A percentile compares a stretch with the other conserved stretches of the same genome.
phyloP scores from a whole-genome alignment of 1,140 invertebrate species.

The Drosophila takahashii region DNA sequence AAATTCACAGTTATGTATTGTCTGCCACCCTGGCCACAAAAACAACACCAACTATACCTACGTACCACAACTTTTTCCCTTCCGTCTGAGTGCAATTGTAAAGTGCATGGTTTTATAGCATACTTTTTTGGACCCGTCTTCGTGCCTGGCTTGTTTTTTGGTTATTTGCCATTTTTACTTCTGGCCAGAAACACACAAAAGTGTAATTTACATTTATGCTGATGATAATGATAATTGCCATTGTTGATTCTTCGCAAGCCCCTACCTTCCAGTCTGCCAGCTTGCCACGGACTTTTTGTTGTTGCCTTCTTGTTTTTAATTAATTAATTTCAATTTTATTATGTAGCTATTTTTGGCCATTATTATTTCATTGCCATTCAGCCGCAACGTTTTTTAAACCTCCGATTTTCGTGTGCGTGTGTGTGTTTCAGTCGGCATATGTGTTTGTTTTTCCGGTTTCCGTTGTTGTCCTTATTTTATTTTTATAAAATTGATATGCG shows the following conservation, averaged over 20 bases:
- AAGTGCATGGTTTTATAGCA: constrained; percentile 49
- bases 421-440: constrained; percentile 6
- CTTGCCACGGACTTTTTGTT: constrained; percentile 16
- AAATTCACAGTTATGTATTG: constrained; percentile 55
- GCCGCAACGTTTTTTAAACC: constrained; percentile 20
- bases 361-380: constrained; percentile 31
- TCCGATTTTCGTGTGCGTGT: neutral
- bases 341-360: constrained; percentile 38
- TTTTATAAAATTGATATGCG: constrained; percentile 33
- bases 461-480: constrained; percentile 19
- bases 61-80: neutral
- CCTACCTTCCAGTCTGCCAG: no score
- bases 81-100: constrained; percentile 47
- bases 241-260: constrained; percentile 16
- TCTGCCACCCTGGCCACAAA: constrained; percentile 20
- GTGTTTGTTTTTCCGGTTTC: constrained; percentile 35
- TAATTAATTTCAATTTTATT: constrained; percentile 47
- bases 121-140: constrained; percentile 36
- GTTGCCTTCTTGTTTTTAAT: constrained; percentile 39
- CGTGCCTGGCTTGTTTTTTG: constrained; percentile 27
- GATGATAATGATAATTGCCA: constrained; percentile 47
- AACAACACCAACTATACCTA: neutral
- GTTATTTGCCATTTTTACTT: constrained; percentile 24
- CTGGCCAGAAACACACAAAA: constrained; percentile 20
- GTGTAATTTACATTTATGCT: constrained; percentile 66